phyloP scores from a whole-genome alignment of 2,888 invertebrate species.

The Nomada fabriciana region DNA sequence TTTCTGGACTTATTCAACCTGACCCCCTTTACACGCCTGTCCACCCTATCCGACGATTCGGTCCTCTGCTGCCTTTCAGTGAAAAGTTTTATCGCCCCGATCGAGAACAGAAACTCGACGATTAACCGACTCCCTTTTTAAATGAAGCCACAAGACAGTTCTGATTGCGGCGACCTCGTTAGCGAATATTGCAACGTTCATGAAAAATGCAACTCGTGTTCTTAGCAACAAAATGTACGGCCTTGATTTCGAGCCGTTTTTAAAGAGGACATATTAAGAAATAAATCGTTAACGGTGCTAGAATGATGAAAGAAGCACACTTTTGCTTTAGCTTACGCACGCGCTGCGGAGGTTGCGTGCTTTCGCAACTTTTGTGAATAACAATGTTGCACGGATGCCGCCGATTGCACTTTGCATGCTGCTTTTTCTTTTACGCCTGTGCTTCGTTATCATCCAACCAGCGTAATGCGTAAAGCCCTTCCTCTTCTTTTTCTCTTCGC shows the following conservation, averaged over 20 bases:
- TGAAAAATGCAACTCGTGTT: background rate
- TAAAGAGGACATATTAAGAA: constrained; percentile 13
- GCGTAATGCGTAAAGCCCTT: background rate
- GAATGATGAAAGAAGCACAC: background rate
- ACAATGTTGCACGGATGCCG: background rate
- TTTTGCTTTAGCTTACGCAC: constrained; percentile 14
- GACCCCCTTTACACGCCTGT: constrained; percentile 23
- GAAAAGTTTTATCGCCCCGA: background rate
- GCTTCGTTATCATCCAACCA: background rate
- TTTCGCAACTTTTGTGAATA: constrained; percentile 31
- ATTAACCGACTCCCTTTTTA: background rate
- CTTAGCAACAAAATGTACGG: background rate
- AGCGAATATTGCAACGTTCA: background rate
- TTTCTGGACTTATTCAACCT: constrained; percentile 35
- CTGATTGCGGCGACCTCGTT: background rate
- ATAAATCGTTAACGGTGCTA: background rate
- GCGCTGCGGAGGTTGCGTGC: background rate
- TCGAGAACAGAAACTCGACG: background rate
- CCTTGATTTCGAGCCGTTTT: background rate
- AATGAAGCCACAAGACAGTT: background rate
- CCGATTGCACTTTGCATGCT: constrained; percentile 10
- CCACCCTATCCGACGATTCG: constrained; percentile 10
- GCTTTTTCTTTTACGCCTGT: background rate
- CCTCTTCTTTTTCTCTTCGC: background rate
- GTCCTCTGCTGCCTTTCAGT: background rate